Percentiles rank a stretch among this genome's conserved stretches.
Conservation (phyloP, 2,113 vertebrate genomes). For the Toxostoma redivivum region DNA sequence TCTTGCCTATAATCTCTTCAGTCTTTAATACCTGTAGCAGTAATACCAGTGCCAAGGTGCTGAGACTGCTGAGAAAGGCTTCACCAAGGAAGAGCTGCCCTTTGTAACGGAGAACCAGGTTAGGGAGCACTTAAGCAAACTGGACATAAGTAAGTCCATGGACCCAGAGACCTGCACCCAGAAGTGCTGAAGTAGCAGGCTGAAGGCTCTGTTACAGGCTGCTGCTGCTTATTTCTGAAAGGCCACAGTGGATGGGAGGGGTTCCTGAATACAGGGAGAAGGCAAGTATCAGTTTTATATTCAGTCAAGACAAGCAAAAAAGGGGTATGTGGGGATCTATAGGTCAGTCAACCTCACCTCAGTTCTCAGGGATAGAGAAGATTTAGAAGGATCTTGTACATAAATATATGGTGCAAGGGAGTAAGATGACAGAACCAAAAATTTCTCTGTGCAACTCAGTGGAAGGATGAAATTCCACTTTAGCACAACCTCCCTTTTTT, state of each 20-base stretch:
- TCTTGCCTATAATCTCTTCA: not conserved
- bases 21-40: not conserved
- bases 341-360: not conserved
- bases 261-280: not conserved
- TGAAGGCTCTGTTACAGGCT: not conserved
- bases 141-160: not conserved
- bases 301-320: not conserved
- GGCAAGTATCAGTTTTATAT: not conserved
- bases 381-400: not conserved
- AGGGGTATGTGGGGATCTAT: not conserved
- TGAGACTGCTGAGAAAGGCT: not conserved
- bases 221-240: not conserved
- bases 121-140: not conserved
- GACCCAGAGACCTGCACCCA: not conserved
- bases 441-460: not conserved
- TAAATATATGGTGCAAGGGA: not conserved
- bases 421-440: not conserved
- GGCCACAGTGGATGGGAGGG: not conserved
- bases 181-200: not conserved
- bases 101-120: not conserved
- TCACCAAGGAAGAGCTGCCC: not conserved
- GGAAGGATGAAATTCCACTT: not conserved
- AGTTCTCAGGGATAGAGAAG: not conserved
- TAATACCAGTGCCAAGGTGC: not conserved
- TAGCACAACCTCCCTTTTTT: fast-evolving